Base-by-base conservation (phyloP, 2,797 vertebrate genomes). In the Syngnathus acus region DNA sequence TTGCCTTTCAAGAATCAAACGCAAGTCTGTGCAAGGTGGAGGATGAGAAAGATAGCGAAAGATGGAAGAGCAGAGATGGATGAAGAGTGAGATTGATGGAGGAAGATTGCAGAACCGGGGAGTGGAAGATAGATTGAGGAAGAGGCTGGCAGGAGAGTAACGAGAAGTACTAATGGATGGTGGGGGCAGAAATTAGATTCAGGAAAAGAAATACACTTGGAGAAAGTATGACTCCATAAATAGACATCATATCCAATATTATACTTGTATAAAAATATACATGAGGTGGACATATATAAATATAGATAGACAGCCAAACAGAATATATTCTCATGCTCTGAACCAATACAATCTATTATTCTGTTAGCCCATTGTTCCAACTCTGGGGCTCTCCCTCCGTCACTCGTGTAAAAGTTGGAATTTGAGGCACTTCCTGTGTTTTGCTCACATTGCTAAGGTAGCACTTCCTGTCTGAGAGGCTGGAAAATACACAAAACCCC, bases 341-440 rank as follows among this genome's bases (percentile, higher is more conserved):
- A 17, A 47, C 16, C 45, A 14, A 47, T 6, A 6, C 45, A 17
- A 16, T 5, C 45, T 47, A 16, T 47, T 47, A 16, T 47, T 47
- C 5, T 2, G 14, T 61, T n/a, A 9, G 38, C 65, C 77, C 78
- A 82, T 87, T 88, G 84, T 84, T 78, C 78, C 71, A 2, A 23
- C 42, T 71, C 67, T 68, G 26, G 45, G 50, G 62, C 75, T 72
- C 68, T 72, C 57, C 9, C 69, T 77, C 60, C 69, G 73, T 87
- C 82, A 72, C 57, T 70, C 67, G 45, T 59, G 73, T 63, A 70
- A 87, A 78, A 82, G 68, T 38, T 89, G 90, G 91, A 91, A 91
- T 91, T 82, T 65, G 38, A 86, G 67, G 86, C 84, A 82, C 86
- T 91, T 92, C 91, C 91, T 89, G 74, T 89, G 83, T 91, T 92